These are phyloP conservation scores for Drosophila antonietae DNA, from an alignment of 2,888 invertebrate species.

Conservation along the genomic window DNA sequence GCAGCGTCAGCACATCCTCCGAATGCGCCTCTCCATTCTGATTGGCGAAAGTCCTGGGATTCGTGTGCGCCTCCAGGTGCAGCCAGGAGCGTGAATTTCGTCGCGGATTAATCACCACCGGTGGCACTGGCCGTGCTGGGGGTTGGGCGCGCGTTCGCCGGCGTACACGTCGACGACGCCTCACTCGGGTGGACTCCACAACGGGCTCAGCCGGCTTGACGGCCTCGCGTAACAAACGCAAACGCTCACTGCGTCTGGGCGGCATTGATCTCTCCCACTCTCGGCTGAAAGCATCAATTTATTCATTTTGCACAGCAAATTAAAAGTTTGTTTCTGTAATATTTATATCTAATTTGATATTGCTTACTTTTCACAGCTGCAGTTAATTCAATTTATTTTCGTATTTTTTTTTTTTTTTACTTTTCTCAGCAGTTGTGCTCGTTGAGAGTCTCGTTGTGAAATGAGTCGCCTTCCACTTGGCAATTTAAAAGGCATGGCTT, in stretches of 20 bases:
- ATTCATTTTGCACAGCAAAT: slow-evolving; percentile 1
- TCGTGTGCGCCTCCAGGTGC: background rate
- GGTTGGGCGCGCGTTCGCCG: background rate
- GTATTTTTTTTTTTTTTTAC: too few species aligned
- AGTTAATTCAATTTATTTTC: background rate
- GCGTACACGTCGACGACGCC: background rate
- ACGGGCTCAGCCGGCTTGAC: too few species aligned
- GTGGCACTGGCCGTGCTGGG: background rate
- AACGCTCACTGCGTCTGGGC: slow-evolving; percentile 34
- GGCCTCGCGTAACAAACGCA: slow-evolving; percentile 16
- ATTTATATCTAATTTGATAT: background rate
- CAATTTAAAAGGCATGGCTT: background rate
- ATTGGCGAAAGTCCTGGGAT: background rate
- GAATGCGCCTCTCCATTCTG: background rate
- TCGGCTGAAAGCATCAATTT: background rate
- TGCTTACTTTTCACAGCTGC: slow-evolving; percentile 9
- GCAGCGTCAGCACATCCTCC: background rate
- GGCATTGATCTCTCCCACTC: background rate
- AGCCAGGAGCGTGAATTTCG: background rate
- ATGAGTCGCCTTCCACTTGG: accelerated
- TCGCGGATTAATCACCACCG: background rate
- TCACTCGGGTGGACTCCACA: background rate
- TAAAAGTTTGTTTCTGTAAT: too few species aligned
- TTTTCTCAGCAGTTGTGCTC: background rate
- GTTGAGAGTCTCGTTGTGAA: background rate